These are phyloP conservation scores for Pygoscelis antarcticus DNA, from an alignment of 2,113 vertebrate genomes.

Conservation along the genomic window DNA sequence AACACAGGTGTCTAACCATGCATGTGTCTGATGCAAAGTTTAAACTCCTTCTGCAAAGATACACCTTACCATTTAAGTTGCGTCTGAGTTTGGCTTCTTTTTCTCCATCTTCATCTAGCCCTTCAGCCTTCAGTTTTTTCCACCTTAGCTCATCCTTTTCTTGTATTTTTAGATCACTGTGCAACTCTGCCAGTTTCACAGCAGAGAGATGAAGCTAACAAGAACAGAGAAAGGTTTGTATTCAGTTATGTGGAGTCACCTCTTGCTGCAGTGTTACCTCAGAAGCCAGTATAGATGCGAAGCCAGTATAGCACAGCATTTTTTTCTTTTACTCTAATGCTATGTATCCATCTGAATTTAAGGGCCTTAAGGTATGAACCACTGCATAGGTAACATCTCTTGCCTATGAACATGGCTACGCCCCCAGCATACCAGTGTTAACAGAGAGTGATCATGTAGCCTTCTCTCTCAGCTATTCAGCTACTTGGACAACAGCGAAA, in stretches of 20 bases:
- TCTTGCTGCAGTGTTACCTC: neutral
- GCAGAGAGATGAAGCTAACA: constrained; percentile 85
- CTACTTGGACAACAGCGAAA: neutral
- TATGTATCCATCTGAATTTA: neutral
- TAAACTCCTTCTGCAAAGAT: neutral
- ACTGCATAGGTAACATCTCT: neutral
- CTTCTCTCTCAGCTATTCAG: neutral
- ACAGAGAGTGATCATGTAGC: neutral
- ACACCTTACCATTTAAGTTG: constrained; percentile 44
- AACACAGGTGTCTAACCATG: neutral
- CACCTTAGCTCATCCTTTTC: constrained; percentile 93
- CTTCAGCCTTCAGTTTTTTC: constrained; percentile 93
- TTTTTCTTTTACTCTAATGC: neutral
- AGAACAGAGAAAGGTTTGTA: neutral
- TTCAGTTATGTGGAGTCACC: neutral
- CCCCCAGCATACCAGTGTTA: neutral
- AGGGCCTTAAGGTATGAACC: neutral
- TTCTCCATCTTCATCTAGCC: constrained; percentile 89
- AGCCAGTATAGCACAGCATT: neutral
- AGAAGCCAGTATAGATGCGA: neutral
- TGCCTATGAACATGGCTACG: neutral
- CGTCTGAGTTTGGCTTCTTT: constrained; percentile 87
- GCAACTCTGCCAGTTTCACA: constrained; percentile 87
- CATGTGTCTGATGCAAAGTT: neutral
- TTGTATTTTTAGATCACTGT: constrained; percentile 93